A percentile compares a stretch with the other conserved stretches of the same genome.
phyloP scores from a whole-genome alignment of 2,888 invertebrate species.

The Crocallis elinguaria region DNA sequence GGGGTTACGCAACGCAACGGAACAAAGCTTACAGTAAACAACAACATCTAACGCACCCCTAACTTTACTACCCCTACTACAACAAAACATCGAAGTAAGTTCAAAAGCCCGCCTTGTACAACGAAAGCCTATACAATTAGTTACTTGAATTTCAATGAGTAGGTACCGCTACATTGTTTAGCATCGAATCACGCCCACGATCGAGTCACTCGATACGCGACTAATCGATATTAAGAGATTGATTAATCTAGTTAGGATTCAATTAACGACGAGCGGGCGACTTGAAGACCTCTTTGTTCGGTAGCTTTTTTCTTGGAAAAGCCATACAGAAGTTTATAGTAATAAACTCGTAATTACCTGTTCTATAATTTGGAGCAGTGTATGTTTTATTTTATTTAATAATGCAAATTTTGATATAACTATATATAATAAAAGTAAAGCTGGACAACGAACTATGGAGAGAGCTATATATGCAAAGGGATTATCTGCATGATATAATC shows the following conservation, averaged over 20 bases:
- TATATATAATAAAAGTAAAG: too few species aligned
- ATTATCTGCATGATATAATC: too few species aligned
- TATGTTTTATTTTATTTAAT: too few species aligned
- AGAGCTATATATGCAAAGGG: too few species aligned
- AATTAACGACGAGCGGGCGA: constrained; percentile 2
- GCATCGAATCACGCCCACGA: background rate
- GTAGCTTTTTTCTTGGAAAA: background rate
- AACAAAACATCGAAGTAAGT: background rate
- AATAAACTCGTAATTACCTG: too few species aligned
- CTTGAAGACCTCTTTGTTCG: too few species aligned
- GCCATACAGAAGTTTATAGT: too few species aligned
- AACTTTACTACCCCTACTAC: too few species aligned
- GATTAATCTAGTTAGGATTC: constrained; percentile 12
- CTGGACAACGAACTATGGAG: too few species aligned
- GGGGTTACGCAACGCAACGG: background rate
- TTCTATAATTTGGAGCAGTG: too few species aligned
- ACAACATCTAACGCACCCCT: background rate
- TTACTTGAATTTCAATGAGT: background rate
- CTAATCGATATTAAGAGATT: constrained; percentile 5
- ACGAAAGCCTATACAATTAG: background rate
- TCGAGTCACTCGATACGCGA: constrained; percentile 2
- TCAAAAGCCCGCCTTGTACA: background rate
- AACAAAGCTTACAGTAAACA: background rate
- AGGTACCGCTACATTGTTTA: background rate
- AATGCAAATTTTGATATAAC: too few species aligned